phyloP scores from a whole-genome alignment of 2,888 invertebrate genomes.

The Pristionchus mayeri region DNA sequence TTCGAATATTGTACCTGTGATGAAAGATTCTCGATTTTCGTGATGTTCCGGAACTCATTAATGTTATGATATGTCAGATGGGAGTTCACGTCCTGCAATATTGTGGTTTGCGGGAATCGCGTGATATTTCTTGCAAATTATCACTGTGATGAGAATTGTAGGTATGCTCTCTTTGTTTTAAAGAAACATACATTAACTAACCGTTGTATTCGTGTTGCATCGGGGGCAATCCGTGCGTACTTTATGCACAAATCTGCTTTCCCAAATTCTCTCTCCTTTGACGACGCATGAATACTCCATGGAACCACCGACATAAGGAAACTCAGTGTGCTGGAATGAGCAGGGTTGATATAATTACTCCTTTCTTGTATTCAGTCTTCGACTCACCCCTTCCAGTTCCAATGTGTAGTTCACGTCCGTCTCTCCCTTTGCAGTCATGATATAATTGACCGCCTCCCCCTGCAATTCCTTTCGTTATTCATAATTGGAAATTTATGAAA shows the following conservation, averaged over 20 bases:
- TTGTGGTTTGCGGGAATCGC: too few relatives aligned
- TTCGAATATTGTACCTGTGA: neutral
- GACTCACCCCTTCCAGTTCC: too few relatives aligned
- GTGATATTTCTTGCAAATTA: neutral
- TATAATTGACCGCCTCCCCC: neutral
- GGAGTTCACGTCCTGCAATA: constrained; percentile 4
- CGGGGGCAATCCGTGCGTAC: constrained; percentile 15
- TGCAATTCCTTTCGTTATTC: neutral
- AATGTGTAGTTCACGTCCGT: neutral
- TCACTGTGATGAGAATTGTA: neutral
- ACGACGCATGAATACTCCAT: neutral
- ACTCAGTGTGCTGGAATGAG: constrained; percentile 40
- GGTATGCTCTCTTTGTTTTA: too few relatives aligned
- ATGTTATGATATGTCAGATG: neutral
- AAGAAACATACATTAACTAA: neutral
- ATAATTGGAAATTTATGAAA: neutral
- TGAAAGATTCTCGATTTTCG: neutral
- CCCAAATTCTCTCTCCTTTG: neutral
- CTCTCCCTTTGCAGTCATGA: neutral
- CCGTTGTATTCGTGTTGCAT: neutral
- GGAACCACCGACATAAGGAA: constrained; percentile 42
- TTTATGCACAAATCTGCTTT: neutral
- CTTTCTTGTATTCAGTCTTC: too few relatives aligned
- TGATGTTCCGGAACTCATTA: neutral
- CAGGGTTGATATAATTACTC: neutral